Evolutionary conservation across 2,797 vertebrate species (phyloP), one percentile per base, ranked within the genome.

Genomic region (Steatocranus sp.): DNA sequence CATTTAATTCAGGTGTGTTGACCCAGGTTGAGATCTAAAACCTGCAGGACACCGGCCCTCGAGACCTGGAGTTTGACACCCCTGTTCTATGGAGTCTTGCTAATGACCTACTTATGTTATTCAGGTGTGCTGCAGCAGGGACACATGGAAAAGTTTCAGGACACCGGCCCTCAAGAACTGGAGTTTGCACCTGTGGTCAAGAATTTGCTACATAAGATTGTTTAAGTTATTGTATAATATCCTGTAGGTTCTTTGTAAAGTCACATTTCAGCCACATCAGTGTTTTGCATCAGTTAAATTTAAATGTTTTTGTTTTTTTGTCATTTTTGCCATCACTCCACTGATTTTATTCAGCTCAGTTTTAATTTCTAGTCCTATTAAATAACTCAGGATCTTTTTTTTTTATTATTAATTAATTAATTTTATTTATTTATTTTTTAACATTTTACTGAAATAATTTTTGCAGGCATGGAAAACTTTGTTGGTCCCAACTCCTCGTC

Each of bases 401-500:
- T 18, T 79, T 18, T 2, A 66, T 4, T 17, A n/a, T n/a, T n/a
- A n/a, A n/a, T n/a, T n/a, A n/a, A n/a, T n/a, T n/a, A n/a, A n/a
- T n/a, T n/a, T n/a, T n/a, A n/a, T n/a, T n/a, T n/a, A n/a, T n/a
- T n/a, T n/a, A n/a, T n/a, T n/a, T n/a, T n/a, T n/a, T n/a, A n/a
- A n/a, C n/a, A n/a, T n/a, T 34, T 76, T 51, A 83, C 61, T 73
- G 30, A 18, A 3, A 2, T 89, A 34, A 87, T 63, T 30, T 83
- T 74, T 48, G 1, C 95, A 99, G 98, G 97, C 96, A 32, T 93
- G 87, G 80, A 99, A 99, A 91, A 98, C 95, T 0, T 82, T 99
- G 85, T 86, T 99, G 93, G 98, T 99, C 76, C 98, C 98, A 7
- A 99, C 98, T 2, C 98, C 98, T 11, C 97, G 98, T 2, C 96